phyloP scores from a whole-genome alignment of 1,140 invertebrate genomes.

The Drosophila busckii region DNA sequence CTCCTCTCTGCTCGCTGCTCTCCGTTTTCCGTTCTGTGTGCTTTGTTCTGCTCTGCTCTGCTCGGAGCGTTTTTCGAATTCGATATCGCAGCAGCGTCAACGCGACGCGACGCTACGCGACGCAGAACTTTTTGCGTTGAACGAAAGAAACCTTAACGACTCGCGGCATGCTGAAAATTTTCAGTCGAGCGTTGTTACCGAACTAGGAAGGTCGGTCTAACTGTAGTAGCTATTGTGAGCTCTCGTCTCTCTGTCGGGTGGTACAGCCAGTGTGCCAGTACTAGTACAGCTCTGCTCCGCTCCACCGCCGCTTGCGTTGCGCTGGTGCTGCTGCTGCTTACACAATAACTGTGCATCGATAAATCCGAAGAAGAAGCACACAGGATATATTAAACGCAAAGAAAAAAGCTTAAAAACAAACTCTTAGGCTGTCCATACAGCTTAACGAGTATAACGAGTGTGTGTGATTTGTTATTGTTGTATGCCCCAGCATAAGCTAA shows the following conservation, averaged over 20 bases:
- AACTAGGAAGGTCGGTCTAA: conserved; percentile 77
- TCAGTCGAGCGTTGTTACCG: conserved; percentile 78
- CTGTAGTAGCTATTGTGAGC: conserved; percentile 62
- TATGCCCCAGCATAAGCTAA: conserved; percentile 21
- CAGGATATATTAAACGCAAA: conserved; percentile 50
- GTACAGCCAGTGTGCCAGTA: conserved; percentile 62
- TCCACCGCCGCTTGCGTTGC: conserved; percentile 57
- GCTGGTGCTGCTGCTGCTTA: conserved; percentile 70
- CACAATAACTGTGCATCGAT: conserved; percentile 76
- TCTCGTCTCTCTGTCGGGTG: conserved; percentile 74
- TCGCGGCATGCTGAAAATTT: conserved; percentile 75
- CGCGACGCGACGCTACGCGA: conserved; percentile 10
- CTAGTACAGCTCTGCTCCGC: conserved; percentile 68
- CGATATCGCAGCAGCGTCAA: conserved; percentile 4
- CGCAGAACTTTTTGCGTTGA: conserved; percentile 43
- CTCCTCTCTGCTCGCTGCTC: conserved; percentile 26
- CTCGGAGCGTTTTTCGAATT: conserved; percentile 23
- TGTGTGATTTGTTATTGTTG: conserved; percentile 64
- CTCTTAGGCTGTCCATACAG: conserved; percentile 47
- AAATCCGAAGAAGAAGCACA: conserved; percentile 68
- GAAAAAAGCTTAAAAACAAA: conserved; percentile 27
- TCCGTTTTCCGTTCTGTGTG: too few species aligned
- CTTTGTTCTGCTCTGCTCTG: too few species aligned
- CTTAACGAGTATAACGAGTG: conserved; percentile 51
- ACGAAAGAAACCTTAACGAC: conserved; percentile 78